Conservation (phyloP, 2,797 vertebrate species). For the Myotis planiceps region DNA sequence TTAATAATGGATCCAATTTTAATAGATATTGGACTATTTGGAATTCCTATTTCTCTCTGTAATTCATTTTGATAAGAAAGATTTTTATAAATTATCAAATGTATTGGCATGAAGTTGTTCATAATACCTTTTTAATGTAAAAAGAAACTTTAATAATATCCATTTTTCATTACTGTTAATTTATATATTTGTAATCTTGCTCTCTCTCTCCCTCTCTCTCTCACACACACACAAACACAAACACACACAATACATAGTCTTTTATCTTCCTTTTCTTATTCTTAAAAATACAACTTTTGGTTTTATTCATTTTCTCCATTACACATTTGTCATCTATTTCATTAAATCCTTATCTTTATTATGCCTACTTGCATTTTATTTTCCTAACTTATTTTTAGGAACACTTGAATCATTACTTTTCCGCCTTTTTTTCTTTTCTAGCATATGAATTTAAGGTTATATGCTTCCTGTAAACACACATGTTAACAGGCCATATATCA, state of each 20-base stretch:
- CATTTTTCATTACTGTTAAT: neutral
- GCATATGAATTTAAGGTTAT: neutral
- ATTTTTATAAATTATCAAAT: conserved; percentile 49
- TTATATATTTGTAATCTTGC: too few relatives aligned
- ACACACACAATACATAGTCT: neutral
- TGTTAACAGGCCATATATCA: neutral
- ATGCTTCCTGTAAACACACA: neutral
- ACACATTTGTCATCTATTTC: neutral
- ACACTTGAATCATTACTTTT: neutral
- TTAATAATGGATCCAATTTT: conserved; percentile 35
- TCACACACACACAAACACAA: neutral
- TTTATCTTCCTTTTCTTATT: neutral
- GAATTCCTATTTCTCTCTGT: conserved; percentile 30
- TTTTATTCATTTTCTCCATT: neutral
- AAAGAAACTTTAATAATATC: neutral
- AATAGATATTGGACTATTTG: neutral
- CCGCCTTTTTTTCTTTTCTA: neutral
- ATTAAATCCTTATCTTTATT: neutral
- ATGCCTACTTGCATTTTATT: neutral
- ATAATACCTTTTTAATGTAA: conserved; percentile 9
- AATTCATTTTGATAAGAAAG: conserved; percentile 1
- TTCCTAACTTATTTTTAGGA: neutral
- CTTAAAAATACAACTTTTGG: neutral
- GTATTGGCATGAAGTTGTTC: neutral
- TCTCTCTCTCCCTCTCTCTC: too few relatives aligned